Conservation (phyloP, 2,888 invertebrate species). For the Tribolium freemani region DNA sequence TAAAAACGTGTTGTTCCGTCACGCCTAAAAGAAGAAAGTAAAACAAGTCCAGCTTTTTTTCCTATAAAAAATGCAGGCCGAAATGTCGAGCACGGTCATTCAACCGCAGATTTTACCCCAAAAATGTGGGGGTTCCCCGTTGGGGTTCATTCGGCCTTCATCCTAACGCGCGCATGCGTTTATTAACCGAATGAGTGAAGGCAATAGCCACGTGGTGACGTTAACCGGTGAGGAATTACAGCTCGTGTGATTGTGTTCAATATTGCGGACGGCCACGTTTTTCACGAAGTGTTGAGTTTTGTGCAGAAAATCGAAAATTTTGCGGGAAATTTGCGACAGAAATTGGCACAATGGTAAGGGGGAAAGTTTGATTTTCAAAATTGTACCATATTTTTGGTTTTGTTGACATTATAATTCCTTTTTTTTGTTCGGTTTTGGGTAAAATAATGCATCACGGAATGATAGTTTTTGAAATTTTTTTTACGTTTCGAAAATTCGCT, state of each 20-base stretch:
- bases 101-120: slow-evolving; percentile 8
- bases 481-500: no score
- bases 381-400: background rate
- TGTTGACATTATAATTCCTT: background rate
- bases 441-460: no score
- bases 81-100: slow-evolving; percentile 42
- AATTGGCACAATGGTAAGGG: background rate
- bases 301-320: background rate
- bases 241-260: slow-evolving; percentile 18
- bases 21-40: slow-evolving; percentile 41
- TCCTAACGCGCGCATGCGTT: slow-evolving; percentile 28
- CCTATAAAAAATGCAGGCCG: slow-evolving; percentile 18
- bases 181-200: slow-evolving; percentile 22
- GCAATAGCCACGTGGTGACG: slow-evolving; percentile 55
- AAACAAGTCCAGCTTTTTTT: slow-evolving; percentile 31
- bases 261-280: slow-evolving; percentile 27
- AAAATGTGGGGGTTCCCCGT: background rate
- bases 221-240: slow-evolving; percentile 47
- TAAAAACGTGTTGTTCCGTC: slow-evolving; percentile 26
- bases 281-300: background rate
- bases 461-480: no score
- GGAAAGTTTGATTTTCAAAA: background rate
- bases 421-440: background rate
- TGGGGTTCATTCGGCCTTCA: slow-evolving; percentile 6
- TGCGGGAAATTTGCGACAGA: background rate